Conservation (phyloP, 2,113 vertebrate genomes). For the Megaleporinus macrocephalus region DNA sequence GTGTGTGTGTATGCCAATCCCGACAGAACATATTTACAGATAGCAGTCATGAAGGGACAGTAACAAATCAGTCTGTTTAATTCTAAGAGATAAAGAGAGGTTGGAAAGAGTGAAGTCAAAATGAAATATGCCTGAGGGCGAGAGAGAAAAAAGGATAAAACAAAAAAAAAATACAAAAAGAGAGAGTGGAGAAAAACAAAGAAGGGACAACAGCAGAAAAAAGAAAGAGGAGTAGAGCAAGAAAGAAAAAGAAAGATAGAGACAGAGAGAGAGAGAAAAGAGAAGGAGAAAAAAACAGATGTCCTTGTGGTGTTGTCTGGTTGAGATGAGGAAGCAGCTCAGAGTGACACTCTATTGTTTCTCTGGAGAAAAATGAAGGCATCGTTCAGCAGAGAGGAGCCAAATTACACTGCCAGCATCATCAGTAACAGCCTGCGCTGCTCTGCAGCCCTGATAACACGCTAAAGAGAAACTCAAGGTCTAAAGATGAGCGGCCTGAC, state of each 20-base stretch:
- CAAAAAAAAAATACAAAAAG: no score
- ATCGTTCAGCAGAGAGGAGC: constrained; percentile 63
- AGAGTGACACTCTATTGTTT: constrained; percentile 60
- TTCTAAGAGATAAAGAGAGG: no score
- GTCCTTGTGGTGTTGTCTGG: not conserved
- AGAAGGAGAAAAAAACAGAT: constrained; percentile 20
- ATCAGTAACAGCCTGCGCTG: constrained; percentile 31
- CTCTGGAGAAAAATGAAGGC: constrained; percentile 66
- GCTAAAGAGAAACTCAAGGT: constrained; percentile 37
- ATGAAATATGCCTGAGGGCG: not conserved
- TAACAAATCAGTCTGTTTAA: no score
- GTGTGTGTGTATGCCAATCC: no score
- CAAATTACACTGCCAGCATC: constrained; percentile 62
- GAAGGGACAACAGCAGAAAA: no score
- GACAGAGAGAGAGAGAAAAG: constrained; percentile 1
- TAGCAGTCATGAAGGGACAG: no score
- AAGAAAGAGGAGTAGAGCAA: no score
- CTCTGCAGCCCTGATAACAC: not conserved
- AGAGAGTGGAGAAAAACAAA: no score
- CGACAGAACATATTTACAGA: not conserved
- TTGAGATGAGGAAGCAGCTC: constrained; percentile 39
- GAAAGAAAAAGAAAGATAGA: not conserved
- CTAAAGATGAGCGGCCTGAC: constrained; percentile 26
- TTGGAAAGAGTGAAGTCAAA: no score
- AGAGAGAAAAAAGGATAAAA: not conserved